Evolutionary conservation across 1,140 invertebrate species (phyloP).

Genomic region (Stenopsyche tienmushanensis): DNA sequence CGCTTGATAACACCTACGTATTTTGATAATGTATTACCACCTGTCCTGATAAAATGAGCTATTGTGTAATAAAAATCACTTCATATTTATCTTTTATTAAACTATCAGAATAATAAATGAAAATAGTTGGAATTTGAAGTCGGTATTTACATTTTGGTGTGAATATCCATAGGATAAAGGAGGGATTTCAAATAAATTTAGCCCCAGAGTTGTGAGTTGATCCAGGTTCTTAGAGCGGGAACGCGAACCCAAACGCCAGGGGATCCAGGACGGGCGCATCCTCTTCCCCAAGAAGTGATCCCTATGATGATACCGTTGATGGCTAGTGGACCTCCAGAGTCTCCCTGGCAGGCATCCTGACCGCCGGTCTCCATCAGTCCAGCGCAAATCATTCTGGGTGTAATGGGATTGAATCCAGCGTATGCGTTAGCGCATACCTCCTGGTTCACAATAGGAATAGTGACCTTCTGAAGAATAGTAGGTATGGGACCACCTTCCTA

Average conservation of each 20-base stretch:
- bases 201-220: no score
- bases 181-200: no score
- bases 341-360: slow-evolving; percentile 64
- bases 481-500: slow-evolving; percentile 18
- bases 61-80: no score
- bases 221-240: slow-evolving; percentile 52
- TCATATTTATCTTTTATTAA: no score
- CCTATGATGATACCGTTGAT: slow-evolving; percentile 57
- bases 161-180: no score
- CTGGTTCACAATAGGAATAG: slow-evolving; percentile 22
- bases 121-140: no score
- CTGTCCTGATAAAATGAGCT: no score
- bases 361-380: slow-evolving; percentile 34
- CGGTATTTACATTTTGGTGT: no score
- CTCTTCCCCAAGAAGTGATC: slow-evolving; percentile 71
- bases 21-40: no score
- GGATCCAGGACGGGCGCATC: slow-evolving; percentile 66
- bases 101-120: no score
- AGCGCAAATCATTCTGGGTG: slow-evolving; percentile 51
- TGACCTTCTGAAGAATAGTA: slow-evolving; percentile 13
- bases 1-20: no score
- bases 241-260: slow-evolving; percentile 81
- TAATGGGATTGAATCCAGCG: slow-evolving; percentile 43
- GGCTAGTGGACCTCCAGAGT: slow-evolving; percentile 66
- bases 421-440: slow-evolving; percentile 46